Percentiles rank a stretch among this genome's conserved stretches.
phyloP scores from a whole-genome alignment of 92 coral and sea anemone genomes.

The Actinernus sp. region DNA sequence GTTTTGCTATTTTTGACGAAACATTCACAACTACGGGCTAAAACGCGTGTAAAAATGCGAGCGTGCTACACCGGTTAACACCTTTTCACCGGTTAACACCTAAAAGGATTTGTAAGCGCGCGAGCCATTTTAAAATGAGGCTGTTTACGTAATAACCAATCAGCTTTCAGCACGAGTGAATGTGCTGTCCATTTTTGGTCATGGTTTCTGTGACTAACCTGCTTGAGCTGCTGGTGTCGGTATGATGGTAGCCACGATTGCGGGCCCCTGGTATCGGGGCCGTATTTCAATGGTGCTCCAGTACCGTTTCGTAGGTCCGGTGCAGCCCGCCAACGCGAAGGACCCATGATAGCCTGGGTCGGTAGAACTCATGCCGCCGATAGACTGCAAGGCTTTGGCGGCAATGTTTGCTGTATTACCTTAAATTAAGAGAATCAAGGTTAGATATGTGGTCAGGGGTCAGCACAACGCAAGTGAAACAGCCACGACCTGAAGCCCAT shows the following conservation, averaged over 20 bases:
- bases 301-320: constrained; percentile 76
- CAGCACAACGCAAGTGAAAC: neutral
- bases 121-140: no score
- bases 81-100: no score
- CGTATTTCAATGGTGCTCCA: constrained; percentile 90
- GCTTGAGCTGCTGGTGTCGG: constrained; percentile 97
- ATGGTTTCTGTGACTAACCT: no score
- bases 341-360: constrained; percentile 79
- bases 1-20: no score
- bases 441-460: neutral
- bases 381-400: constrained; percentile 77
- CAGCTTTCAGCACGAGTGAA: no score
- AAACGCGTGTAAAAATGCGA: no score
- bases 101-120: no score
- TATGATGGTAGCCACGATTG: constrained; percentile 87
- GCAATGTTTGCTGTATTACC: constrained; percentile 83
- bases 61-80: no score
- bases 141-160: no score
- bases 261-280: constrained; percentile 91
- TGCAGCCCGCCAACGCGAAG: constrained; percentile 92
- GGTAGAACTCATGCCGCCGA: constrained; percentile 84
- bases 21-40: no score
- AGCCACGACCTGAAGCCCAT: no score
- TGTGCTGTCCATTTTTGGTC: no score
- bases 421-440: neutral